Percentiles rank a stretch among this genome's conserved stretches.
Conservation (phyloP, 2,113 vertebrate genomes). For the Bagarius yarrelli region DNA sequence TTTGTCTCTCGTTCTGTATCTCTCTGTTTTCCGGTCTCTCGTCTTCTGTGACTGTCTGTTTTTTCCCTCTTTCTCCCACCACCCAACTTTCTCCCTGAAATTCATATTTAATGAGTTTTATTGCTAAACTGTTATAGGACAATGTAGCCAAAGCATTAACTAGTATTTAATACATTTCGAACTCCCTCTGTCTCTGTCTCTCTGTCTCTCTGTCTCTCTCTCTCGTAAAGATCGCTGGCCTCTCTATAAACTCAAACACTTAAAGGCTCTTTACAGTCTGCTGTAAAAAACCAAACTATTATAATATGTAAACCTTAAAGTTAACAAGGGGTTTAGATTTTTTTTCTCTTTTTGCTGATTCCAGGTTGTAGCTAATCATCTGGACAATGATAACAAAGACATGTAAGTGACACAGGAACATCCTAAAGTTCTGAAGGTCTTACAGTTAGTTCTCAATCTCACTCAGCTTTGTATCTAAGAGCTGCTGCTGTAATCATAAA, state of each 20-base stretch:
- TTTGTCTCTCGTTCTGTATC: no score
- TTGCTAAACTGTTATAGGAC: no score
- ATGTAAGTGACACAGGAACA: neutral
- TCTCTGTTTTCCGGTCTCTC: no score
- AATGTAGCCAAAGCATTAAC: no score
- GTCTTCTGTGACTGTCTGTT: no score
- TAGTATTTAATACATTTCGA: no score
- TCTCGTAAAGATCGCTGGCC: neutral
- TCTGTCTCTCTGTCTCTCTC: neutral
- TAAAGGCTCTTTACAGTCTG: neutral
- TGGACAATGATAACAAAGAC: neutral
- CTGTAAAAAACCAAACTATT: neutral
- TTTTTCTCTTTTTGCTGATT: neutral
- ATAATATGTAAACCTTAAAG: neutral
- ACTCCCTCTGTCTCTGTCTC: constrained; percentile 14
- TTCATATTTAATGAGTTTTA: no score
- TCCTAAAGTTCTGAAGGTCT: neutral
- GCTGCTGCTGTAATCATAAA: neutral
- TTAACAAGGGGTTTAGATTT: neutral
- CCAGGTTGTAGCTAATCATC: neutral
- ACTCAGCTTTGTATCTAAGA: neutral
- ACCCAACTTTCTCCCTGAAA: no score
- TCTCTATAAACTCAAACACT: constrained; percentile 34
- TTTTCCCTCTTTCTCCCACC: no score
- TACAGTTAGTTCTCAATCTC: neutral